Evolutionary conservation across 2,888 invertebrate genomes (phyloP), one percentile per base, ranked within the genome.

Genomic region (Clusia tigrina): DNA sequence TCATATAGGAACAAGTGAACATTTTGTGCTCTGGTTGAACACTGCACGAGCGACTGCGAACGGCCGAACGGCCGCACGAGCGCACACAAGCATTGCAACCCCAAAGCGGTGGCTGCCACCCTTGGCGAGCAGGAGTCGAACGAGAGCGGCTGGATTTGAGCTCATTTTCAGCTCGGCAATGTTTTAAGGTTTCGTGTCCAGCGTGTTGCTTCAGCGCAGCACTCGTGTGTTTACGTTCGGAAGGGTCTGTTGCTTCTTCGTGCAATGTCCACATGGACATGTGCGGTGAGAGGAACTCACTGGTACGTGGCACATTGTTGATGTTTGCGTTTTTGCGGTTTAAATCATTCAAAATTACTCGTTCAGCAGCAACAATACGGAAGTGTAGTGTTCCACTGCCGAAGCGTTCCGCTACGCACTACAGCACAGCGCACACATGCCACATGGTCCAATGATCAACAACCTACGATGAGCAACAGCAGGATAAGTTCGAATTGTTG

Each of bases 331-430:
- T 51, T 55, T 66, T 66, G 66, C 58, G 66, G 66, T 66, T 56
- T 56, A 54, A 63, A 48, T 62, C 59, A 55, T 62, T 42, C 53
- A 62, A 64, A 20, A 52, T 53, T 37, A 56, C 62, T 57, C n/a
- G n/a, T n/a, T 10, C 38, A 46, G 57, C 54, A 69, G 68, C 73
- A 73, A 73, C 71, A 74, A 72, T 74, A 74, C 78, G 75, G 74
- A 76, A 76, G 71, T 74, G 75, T 53, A 42, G 60, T 59, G 60
- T 57, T 66, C 48, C 63, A 54, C 15, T 32, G 55, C 18, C 22
- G 22, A 42, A 57, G 42, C 42, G 60, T 63, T 51, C 58, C 56
- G 32, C 32, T 23, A n/a, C n/a, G n/a, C 32, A 54, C 54, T 56
- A 38, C 26, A 61, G 65, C 67, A 67, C 63, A 67, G 58, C 63